A percentile compares a stretch with the other conserved stretches of the same genome.
phyloP scores from a whole-genome alignment of 2,797 vertebrate genomes.

The Paratrypauchen microcephalus region DNA sequence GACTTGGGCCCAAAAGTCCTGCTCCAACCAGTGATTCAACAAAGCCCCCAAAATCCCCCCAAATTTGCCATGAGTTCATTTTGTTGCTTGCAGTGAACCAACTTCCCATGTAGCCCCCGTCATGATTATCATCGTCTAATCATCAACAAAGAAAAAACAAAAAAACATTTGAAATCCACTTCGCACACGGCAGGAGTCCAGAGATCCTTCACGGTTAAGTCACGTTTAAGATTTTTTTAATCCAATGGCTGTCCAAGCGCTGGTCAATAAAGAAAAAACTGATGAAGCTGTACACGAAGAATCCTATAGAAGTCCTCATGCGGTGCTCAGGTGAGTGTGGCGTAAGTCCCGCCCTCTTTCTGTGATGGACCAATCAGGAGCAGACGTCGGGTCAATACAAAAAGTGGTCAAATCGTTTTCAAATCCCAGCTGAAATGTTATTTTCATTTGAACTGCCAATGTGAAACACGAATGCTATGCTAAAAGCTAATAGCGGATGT shows the following conservation, averaged over 20 bases:
- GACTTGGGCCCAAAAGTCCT: neutral
- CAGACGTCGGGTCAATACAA: neutral
- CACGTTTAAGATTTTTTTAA: slow-evolving; percentile 27
- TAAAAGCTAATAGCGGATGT: neutral
- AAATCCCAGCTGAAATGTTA: neutral
- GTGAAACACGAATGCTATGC: neutral
- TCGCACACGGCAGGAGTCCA: slow-evolving; percentile 55
- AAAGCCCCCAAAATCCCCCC: slow-evolving; percentile 24
- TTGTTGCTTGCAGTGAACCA: slow-evolving; percentile 52
- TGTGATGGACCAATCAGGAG: neutral
- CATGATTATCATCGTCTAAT: slow-evolving; percentile 63
- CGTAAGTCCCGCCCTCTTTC: slow-evolving; percentile 5
- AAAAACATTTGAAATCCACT: slow-evolving; percentile 50
- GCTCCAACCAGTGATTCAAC: slow-evolving; percentile 65
- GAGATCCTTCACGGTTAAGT: slow-evolving; percentile 55
- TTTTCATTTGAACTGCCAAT: neutral
- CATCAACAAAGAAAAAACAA: slow-evolving; percentile 21
- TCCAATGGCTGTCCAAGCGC: slow-evolving; percentile 52
- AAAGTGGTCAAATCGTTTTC: neutral
- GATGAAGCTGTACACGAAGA: slow-evolving; percentile 79
- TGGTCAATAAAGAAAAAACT: slow-evolving; percentile 39
- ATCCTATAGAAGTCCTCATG: slow-evolving; percentile 79
- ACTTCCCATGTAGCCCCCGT: slow-evolving; percentile 42
- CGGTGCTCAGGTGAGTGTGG: slow-evolving; percentile 60
- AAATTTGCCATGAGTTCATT: slow-evolving; percentile 43